Conservation (phyloP, 1,140 invertebrate species). For the Drosophila teissieri region DNA sequence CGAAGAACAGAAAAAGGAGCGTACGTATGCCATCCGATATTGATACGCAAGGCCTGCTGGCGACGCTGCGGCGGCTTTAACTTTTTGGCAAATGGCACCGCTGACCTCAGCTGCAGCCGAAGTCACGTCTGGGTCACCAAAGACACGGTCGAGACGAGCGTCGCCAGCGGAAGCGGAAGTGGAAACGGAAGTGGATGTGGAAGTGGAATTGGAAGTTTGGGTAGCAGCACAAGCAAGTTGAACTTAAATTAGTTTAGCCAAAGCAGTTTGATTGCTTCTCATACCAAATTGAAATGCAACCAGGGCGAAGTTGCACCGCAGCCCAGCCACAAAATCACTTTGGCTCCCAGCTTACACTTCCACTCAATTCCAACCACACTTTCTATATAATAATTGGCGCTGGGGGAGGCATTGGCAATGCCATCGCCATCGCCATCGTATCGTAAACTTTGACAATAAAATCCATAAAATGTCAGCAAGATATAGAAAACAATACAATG, state of each 20-base stretch:
- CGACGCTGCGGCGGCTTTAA: slow-evolving; percentile 42
- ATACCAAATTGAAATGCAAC: not conserved
- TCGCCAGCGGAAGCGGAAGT: slow-evolving; percentile 36
- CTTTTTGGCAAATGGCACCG: slow-evolving; percentile 62
- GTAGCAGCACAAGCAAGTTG: slow-evolving; percentile 1
- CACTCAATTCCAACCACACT: not conserved
- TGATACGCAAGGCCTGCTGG: slow-evolving; percentile 50
- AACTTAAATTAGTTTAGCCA: slow-evolving; percentile 58
- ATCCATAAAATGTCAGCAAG: slow-evolving; percentile 53
- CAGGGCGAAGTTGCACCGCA: slow-evolving; percentile 24
- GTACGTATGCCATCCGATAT: slow-evolving; percentile 23
- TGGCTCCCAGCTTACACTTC: not conserved
- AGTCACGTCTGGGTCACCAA: slow-evolving; percentile 27
- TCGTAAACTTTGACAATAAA: slow-evolving; percentile 52
- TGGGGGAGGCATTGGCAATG: slow-evolving; percentile 14
- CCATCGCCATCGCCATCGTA: slow-evolving; percentile 2
- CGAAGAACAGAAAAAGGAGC: not conserved
- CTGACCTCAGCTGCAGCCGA: slow-evolving; percentile 43
- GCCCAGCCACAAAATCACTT: slow-evolving; percentile 12
- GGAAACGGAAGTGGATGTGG: slow-evolving; percentile 8
- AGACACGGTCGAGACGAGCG: slow-evolving; percentile 13
- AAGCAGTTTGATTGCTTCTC: slow-evolving; percentile 17
- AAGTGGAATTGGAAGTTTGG: not conserved
- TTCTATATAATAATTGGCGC: slow-evolving; percentile 36
- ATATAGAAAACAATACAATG: slow-evolving; percentile 21